These are phyloP conservation scores for Neolamprologus tretocephalus DNA, from an alignment of 2,113 vertebrate species.

Conservation along the genomic window DNA sequence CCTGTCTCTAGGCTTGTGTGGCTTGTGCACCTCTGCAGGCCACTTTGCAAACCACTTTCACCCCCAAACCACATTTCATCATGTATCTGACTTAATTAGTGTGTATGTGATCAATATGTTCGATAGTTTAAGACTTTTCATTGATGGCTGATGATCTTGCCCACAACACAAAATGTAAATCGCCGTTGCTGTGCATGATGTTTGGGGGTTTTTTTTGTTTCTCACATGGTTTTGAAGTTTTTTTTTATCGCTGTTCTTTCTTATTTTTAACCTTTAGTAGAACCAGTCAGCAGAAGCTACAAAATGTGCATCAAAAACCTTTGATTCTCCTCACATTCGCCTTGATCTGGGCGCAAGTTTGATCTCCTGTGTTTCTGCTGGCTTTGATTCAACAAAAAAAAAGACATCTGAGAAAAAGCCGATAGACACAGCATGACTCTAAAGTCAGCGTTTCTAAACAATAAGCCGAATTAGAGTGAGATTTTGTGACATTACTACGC, in stretches of 20 bases:
- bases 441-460: background rate
- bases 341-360: slow-evolving; percentile 33
- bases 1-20: background rate
- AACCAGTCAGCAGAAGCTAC: background rate
- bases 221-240: background rate
- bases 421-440: background rate
- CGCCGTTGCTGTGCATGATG: background rate
- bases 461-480: background rate
- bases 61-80: background rate
- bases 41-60: background rate
- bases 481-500: background rate
- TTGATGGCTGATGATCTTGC: background rate
- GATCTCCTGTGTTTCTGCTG: slow-evolving; percentile 8
- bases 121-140: background rate
- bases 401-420: background rate
- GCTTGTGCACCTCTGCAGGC: background rate
- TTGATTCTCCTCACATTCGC: slow-evolving; percentile 4
- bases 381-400: slow-evolving; percentile 5
- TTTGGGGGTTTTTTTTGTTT: fast-evolving
- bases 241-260: background rate
- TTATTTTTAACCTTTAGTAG: background rate
- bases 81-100: background rate
- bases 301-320: slow-evolving; percentile 24
- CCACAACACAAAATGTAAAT: background rate
- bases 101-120: background rate